Conservation (phyloP, 2,797 vertebrate species). For the Danio jaintianensis region DNA sequence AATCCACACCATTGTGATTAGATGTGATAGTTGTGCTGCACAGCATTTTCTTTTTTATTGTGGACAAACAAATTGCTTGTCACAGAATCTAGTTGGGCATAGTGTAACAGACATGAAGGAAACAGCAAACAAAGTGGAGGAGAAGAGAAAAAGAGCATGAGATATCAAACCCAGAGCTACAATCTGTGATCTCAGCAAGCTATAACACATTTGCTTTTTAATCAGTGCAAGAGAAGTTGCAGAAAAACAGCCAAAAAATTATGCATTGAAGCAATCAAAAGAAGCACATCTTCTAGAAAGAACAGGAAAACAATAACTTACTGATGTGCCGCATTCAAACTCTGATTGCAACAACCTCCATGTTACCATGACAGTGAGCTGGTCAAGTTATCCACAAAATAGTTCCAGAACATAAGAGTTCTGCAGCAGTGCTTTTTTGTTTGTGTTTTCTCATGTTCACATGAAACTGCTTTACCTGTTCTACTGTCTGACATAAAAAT, state of each 20-base stretch:
- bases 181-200: slow-evolving; percentile 4
- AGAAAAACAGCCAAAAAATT: neutral
- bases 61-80: slow-evolving; percentile 8
- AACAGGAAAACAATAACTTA: slow-evolving; percentile 15
- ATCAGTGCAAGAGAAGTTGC: slow-evolving; percentile 5
- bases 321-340: neutral
- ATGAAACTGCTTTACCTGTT: neutral
- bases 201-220: slow-evolving; percentile 5
- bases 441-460: neutral
- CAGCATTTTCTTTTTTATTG: neutral
- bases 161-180: slow-evolving; percentile 16
- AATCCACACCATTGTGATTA: neutral
- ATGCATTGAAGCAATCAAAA: slow-evolving; percentile 20
- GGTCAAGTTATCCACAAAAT: neutral
- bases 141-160: neutral
- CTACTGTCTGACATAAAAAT: too few species aligned
- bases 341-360: neutral
- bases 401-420: neutral
- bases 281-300: slow-evolving; percentile 18
- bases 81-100: neutral
- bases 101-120: slow-evolving; percentile 28
- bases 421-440: neutral
- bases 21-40: neutral
- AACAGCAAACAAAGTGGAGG: neutral
- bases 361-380: neutral